phyloP scores from a whole-genome alignment of 2,113 vertebrate genomes.

The Alces alces region DNA sequence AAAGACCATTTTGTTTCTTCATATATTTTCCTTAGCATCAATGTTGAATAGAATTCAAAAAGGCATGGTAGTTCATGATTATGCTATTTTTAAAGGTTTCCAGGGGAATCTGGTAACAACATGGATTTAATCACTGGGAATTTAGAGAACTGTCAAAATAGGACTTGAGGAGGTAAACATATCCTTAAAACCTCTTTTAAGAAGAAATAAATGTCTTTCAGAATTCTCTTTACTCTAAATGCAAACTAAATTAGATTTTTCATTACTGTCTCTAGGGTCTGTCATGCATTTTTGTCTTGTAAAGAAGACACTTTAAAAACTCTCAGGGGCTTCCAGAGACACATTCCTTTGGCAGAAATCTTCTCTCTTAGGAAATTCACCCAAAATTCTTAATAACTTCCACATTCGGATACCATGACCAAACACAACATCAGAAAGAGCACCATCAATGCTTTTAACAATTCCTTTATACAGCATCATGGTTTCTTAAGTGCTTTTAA shows the following conservation, averaged over 20 bases:
- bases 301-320: slow-evolving; percentile 34
- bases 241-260: slow-evolving; percentile 41
- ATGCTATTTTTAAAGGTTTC: neutral
- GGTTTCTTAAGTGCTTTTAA: slow-evolving; percentile 41
- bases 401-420: neutral
- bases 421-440: neutral
- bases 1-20: neutral
- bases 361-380: slow-evolving; percentile 1
- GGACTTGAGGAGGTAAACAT: neutral
- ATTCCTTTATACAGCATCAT: neutral
- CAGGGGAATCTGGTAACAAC: neutral
- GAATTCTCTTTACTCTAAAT: slow-evolving; percentile 14
- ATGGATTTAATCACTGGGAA: slow-evolving; percentile 4
- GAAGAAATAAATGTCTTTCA: slow-evolving; percentile 28
- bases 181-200: slow-evolving; percentile 30
- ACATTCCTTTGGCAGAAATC: slow-evolving; percentile 26
- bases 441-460: slow-evolving; percentile 10
- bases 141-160: slow-evolving; percentile 35
- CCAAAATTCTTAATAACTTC: slow-evolving; percentile 37
- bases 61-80: neutral
- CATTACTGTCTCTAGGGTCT: neutral
- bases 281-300: neutral
- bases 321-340: neutral
- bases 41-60: neutral
- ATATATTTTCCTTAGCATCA: neutral